Conservation (phyloP, 2,113 vertebrate genomes). For the Pogonocichla stellata region DNA sequence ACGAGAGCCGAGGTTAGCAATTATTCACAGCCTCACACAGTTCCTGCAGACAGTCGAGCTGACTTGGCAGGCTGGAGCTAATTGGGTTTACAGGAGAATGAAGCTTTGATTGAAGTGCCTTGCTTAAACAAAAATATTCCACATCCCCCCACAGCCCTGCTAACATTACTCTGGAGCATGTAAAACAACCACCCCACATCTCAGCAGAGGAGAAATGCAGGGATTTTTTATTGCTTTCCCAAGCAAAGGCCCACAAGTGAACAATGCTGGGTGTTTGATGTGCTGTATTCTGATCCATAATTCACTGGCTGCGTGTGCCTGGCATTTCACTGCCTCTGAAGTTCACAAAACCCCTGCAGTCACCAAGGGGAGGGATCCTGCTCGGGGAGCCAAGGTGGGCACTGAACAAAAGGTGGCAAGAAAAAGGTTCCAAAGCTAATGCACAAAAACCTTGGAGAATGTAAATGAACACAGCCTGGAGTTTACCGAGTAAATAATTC, state of each 20-base stretch:
- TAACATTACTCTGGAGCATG: constrained; percentile 1
- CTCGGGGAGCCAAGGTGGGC: neutral
- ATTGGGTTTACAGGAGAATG: constrained; percentile 51
- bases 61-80: constrained; percentile 38
- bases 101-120: constrained; percentile 60
- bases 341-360: neutral
- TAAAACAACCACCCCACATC: constrained; percentile 46
- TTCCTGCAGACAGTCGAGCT: neutral
- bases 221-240: constrained; percentile 10
- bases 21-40: constrained; percentile 34
- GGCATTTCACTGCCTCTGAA: neutral
- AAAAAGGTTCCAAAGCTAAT: neutral
- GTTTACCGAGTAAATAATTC: neutral
- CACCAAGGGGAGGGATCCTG: neutral
- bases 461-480: neutral
- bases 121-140: neutral
- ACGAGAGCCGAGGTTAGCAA: neutral
- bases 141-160: neutral
- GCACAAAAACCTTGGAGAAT: neutral
- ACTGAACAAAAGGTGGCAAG: neutral
- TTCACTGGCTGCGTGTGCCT: neutral
- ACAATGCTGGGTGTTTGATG: constrained; percentile 17
- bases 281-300: constrained; percentile 34
- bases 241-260: constrained; percentile 42
- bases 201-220: neutral